Conservation (phyloP, 2,888 invertebrate genomes). For the Eupelmus urozonus region DNA sequence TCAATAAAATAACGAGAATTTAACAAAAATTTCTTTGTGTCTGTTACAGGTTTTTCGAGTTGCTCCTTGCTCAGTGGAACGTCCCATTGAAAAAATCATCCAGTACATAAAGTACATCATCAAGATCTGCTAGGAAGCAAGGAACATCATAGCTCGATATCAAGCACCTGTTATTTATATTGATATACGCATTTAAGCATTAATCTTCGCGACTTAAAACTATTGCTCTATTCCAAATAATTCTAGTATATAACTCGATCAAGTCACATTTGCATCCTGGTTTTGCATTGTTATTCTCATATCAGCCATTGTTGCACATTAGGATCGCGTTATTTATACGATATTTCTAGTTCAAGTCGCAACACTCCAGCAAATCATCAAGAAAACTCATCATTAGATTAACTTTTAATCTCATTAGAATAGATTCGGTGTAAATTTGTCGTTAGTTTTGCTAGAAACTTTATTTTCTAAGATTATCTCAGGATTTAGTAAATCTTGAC, state of each 20-base stretch:
- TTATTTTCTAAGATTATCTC: conserved; percentile 36
- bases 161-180: conserved; percentile 39
- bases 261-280: conserved; percentile 42
- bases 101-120: conserved; percentile 30
- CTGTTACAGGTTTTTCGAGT: conserved; percentile 46
- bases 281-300: conserved; percentile 36
- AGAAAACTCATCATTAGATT: conserved; percentile 44
- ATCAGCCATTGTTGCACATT: conserved; percentile 26
- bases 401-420: conserved; percentile 44
- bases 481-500: conserved; percentile 42
- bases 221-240: conserved; percentile 49
- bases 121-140: no score
- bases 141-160: conserved; percentile 35
- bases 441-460: conserved; percentile 53
- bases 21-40: conserved; percentile 9
- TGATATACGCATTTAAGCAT: conserved; percentile 55
- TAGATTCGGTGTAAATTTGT: conserved; percentile 43
- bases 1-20: no score
- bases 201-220: conserved; percentile 43
- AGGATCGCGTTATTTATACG: conserved; percentile 49
- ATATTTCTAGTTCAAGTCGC: conserved; percentile 33
- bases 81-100: conserved; percentile 34
- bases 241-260: conserved; percentile 45
- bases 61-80: conserved; percentile 24
- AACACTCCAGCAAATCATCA: conserved; percentile 38